Evolutionary conservation across 2,113 vertebrate genomes (phyloP).

Genomic region (Meles meles): DNA sequence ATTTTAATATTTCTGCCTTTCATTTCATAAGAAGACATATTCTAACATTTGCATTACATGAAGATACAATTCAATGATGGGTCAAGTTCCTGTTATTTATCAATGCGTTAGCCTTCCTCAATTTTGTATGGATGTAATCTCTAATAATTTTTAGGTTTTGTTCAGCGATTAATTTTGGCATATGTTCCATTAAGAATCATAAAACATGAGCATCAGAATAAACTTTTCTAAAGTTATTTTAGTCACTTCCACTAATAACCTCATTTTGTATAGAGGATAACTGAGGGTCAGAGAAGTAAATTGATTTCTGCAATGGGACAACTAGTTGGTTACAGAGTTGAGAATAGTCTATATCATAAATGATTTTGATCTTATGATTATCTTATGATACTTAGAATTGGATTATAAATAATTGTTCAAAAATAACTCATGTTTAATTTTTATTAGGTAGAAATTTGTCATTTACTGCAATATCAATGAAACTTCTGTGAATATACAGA

Average conservation of each 20-base stretch:
- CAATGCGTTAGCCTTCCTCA: background rate
- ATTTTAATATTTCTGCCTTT: background rate
- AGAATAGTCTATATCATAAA: constrained; percentile 8
- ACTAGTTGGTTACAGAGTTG: background rate
- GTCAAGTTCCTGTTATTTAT: background rate
- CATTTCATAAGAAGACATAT: background rate
- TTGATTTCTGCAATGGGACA: background rate
- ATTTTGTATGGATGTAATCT: background rate
- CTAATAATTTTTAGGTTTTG: background rate
- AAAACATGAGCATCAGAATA: background rate
- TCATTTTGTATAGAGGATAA: background rate
- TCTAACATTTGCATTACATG: background rate
- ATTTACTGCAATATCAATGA: constrained; percentile 65
- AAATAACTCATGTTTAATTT: constrained; percentile 63
- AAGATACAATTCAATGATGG: background rate
- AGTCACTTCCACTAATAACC: background rate
- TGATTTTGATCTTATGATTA: constrained; percentile 35
- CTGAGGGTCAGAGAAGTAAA: background rate
- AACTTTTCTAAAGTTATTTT: background rate
- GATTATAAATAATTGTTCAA: constrained; percentile 58
- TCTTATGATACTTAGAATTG: constrained; percentile 22
- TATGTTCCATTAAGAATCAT: background rate
- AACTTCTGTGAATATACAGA: constrained; percentile 59
- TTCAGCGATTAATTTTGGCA: background rate
- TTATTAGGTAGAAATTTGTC: constrained; percentile 49